Base-by-base conservation (phyloP, 2,113 vertebrate genomes). In the Vulpes vulpes region DNA sequence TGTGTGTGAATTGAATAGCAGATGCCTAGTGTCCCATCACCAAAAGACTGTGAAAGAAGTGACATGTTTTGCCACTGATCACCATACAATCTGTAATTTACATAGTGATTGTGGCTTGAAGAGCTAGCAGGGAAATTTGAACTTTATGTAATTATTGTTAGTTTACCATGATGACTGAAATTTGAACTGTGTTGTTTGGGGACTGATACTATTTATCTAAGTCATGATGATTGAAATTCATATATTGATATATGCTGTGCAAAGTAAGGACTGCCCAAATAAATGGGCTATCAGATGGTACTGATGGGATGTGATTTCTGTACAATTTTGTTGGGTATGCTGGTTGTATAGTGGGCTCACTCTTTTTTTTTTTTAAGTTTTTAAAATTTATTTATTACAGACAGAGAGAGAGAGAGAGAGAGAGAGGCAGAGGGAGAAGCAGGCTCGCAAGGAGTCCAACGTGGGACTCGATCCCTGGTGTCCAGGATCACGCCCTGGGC, bases 181-280 rank as follows among this genome's bases (percentile, higher is more conserved):
- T 59, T 67, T 74, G 32, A 38, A 35, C 19, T 88, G 14, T 67
- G 38, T 81, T 55, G 10, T 82, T 65, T 79, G 38, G 25, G 38
- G 11, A 74, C 38, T 94, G 57, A 60, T 49, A 23, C 14, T 82
- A 27, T 84, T 94, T 69, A 92, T 49, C 74, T 86, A 88, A 97
- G 81, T 79, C n/a, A 64, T n/a, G 35, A 32, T 74, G 92, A 62
- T 35, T 92, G 30, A 80, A 76, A 92, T 96, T 32, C 86, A 71
- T 43, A 43, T 43, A 43, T 43, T 43, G 43, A 43, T 43, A 43
- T 43, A 43, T 43, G 43, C 43, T 76, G 55, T 91, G 71, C n/a
- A 82, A 88, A 88, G 82, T 64, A 80, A 93, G 64, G 65, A 51
- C 71, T 57, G 32, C 35, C 91, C 55, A 51, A 69, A 69, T 74